Conservation (phyloP, 2,888 invertebrate genomes). For the Smittia sp. region DNA sequence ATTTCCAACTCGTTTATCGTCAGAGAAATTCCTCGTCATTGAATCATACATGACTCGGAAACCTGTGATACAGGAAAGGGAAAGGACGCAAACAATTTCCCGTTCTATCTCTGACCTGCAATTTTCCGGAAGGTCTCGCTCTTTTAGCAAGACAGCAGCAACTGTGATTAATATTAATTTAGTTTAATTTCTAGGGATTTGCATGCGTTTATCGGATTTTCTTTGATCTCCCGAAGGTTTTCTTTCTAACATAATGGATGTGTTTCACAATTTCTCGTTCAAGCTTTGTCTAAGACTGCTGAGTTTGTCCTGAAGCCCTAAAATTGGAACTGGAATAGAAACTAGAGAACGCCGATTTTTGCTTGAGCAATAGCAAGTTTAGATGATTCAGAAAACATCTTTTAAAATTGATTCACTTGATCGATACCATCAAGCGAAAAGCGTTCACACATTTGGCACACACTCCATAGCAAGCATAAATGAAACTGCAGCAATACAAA, state of each 20-base stretch:
- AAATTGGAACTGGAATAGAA: too few species aligned
- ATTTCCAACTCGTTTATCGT: not conserved
- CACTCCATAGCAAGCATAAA: not conserved
- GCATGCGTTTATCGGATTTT: slow-evolving; percentile 19
- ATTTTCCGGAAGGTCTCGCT: not conserved
- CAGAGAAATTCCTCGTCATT: not conserved
- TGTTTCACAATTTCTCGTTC: not conserved
- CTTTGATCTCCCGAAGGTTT: not conserved
- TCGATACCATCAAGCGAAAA: too few species aligned
- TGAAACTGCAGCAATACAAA: not conserved
- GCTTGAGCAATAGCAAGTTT: too few species aligned
- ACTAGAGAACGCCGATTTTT: too few species aligned
- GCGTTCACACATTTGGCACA: too few species aligned
- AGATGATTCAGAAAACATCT: too few species aligned
- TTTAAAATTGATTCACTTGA: too few species aligned
- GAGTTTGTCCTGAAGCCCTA: not conserved
- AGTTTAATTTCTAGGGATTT: slow-evolving; percentile 18
- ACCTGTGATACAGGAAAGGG: slow-evolving; percentile 1
- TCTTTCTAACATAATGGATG: not conserved
- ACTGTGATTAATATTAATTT: slow-evolving; percentile 31
- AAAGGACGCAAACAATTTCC: not conserved
- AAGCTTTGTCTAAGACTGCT: not conserved
- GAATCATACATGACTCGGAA: not conserved
- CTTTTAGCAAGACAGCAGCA: slow-evolving; percentile 11
- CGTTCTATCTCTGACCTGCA: not conserved